These are phyloP conservation scores for Salvator merianae DNA, from an alignment of 2,113 vertebrate species.

Conservation along the genomic window DNA sequence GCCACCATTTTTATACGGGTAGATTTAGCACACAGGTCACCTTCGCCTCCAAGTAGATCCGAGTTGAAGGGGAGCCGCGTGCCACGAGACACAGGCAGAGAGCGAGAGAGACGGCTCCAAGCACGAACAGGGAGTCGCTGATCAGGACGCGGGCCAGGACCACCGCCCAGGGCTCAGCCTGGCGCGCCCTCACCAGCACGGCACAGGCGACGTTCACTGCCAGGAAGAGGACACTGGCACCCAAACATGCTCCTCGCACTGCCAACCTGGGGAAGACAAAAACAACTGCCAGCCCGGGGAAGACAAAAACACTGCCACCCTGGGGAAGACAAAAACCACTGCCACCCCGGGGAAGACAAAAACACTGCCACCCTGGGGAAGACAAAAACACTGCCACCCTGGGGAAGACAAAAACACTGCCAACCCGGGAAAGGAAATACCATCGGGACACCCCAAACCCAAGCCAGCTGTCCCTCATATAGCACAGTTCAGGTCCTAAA, in stretches of 20 bases:
- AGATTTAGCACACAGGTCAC: constrained; percentile 52
- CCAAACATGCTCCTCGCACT: constrained; percentile 68
- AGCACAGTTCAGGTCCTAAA: no score
- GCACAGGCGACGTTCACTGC: constrained; percentile 83
- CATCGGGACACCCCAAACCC: no score
- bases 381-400: no score
- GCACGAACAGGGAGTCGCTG: constrained; percentile 87
- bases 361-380: no score
- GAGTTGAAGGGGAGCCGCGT: constrained; percentile 76
- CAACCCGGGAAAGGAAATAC: no score
- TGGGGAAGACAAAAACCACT: no score
- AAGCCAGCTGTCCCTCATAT: no score
- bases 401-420: no score
- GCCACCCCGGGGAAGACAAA: no score
- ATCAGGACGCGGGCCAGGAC: constrained; percentile 85
- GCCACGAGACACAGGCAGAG: constrained; percentile 81
- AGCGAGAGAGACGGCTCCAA: constrained; percentile 81
- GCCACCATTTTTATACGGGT: no score
- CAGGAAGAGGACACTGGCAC: constrained; percentile 80
- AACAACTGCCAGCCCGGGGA: no score
- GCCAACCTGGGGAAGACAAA: constrained; percentile 57
- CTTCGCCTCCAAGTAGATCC: constrained; percentile 84
- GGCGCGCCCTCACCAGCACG: constrained; percentile 67
- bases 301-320: not conserved
- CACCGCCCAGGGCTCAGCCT: constrained; percentile 76